Conservation (phyloP, 2,888 invertebrate species). For the Fissipunctia ypsillon region DNA sequence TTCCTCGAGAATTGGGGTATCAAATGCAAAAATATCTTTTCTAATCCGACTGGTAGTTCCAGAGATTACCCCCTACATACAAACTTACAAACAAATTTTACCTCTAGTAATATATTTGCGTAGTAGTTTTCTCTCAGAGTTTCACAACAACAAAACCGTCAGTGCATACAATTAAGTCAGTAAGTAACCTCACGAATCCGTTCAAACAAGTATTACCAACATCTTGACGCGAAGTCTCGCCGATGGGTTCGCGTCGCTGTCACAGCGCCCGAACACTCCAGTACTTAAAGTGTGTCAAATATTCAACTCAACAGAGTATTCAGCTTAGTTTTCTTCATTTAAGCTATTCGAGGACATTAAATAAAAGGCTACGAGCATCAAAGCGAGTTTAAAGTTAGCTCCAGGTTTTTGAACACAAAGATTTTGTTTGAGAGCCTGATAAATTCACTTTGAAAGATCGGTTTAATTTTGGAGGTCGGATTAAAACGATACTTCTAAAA, state of each 20-base stretch:
- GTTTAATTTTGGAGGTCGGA: conserved; percentile 6
- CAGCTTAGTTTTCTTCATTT: conserved; percentile 38
- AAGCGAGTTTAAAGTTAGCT: conserved; percentile 31
- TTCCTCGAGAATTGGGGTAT: too few species aligned
- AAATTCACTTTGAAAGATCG: conserved; percentile 15
- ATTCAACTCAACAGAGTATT: conserved; percentile 30
- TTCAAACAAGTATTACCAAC: conserved; percentile 12
- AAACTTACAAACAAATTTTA: too few species aligned
- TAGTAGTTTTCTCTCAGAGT: background rate
- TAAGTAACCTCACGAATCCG: conserved; percentile 19
- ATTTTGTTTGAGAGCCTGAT: conserved; percentile 37
- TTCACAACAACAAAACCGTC: background rate
- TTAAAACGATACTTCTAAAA: conserved; percentile 6
- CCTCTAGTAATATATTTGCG: too few species aligned
- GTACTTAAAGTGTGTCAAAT: conserved; percentile 51
- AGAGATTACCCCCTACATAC: too few species aligned
- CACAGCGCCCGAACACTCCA: conserved; percentile 24
- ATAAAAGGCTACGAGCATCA: conserved; percentile 37
- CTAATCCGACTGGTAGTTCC: too few species aligned
- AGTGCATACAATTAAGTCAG: background rate
- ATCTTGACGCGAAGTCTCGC: conserved; percentile 22
- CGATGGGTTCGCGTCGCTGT: conserved; percentile 23
- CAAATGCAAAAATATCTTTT: too few species aligned
- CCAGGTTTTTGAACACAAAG: conserved; percentile 26
- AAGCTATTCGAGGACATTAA: conserved; percentile 45